Conservation (phyloP, 2,797 vertebrate genomes). For the Halcyon badia region DNA sequence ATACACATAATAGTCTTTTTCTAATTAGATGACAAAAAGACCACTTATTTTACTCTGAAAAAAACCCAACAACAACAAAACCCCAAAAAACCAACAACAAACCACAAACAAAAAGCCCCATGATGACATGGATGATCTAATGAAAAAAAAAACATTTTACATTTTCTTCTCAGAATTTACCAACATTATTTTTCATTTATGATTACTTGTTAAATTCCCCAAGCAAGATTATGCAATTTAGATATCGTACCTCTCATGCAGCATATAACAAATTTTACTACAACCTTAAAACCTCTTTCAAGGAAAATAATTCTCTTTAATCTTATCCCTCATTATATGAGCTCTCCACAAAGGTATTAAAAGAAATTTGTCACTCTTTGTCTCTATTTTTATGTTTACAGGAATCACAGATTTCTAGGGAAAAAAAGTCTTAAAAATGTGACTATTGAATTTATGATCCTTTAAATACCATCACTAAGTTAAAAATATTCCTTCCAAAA, state of each 20-base stretch:
- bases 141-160: neutral
- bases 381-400: neutral
- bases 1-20: neutral
- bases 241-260: neutral
- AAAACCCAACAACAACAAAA: neutral
- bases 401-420: neutral
- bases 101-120: too few relatives aligned
- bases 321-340: neutral
- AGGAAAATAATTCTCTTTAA: neutral
- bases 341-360: neutral
- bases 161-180: neutral
- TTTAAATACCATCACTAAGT: neutral
- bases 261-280: neutral
- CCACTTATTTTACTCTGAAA: neutral
- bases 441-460: neutral
- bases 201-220: neutral
- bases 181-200: neutral
- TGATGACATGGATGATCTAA: neutral
- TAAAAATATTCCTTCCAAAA: neutral
- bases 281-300: neutral
- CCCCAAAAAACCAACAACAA: too few relatives aligned
- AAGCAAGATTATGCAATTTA: neutral
- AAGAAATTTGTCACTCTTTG: neutral
- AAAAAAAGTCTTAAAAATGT: neutral
- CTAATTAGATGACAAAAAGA: neutral